Evolutionary conservation across 2,113 vertebrate species (phyloP), one percentile per base, ranked within the genome.

Genomic region (Emydocephalus ijimae): DNA sequence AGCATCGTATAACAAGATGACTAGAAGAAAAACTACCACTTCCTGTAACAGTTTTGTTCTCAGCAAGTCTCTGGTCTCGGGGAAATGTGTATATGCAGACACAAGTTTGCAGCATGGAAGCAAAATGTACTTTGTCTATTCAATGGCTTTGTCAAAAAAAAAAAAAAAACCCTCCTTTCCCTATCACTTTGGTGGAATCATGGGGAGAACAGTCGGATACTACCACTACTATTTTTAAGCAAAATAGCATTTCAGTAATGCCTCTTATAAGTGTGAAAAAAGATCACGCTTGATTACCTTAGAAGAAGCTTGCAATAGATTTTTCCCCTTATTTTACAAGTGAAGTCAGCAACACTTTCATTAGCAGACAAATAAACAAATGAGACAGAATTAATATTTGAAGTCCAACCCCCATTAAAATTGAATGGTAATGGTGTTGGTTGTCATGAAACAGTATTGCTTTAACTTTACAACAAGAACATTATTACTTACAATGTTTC

Each of bases 401-500:
- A 20, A 34, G 48, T 9, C 8, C 43, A 87, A 87, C 5, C 48
- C 1, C 24, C 6, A 29, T 9, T n/a, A 21, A n/a, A 39, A n/a
- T 39, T 69, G 56, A 14, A 52, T 61, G 24, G 61, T 4, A 91
- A 48, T 29, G 43, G 20, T 59, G 55, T 29, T 61, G 26, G 0
- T 43, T 39, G 15, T 52, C 61, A 43, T 89, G 7, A 57, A 9
- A 89, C 18, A 89, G 39, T 74, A 55, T 26, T 18, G 26, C 48
- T 74, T 55, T n/a, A 87, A 26, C 48, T 64, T 81, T 48, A 43
- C 14, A 81, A 57, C 23, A 29, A 93, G 5, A 89, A 94, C 85
- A 87, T 90, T 34, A 85, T 96, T 97, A 98, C 98, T 98, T 97
- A 99, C 98, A 98, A 93, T 64, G 97, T 95, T 74, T 97, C 97